These are phyloP conservation scores for Spodoptera picta DNA, from an alignment of 2,888 invertebrate genomes.

Conservation along the genomic window DNA sequence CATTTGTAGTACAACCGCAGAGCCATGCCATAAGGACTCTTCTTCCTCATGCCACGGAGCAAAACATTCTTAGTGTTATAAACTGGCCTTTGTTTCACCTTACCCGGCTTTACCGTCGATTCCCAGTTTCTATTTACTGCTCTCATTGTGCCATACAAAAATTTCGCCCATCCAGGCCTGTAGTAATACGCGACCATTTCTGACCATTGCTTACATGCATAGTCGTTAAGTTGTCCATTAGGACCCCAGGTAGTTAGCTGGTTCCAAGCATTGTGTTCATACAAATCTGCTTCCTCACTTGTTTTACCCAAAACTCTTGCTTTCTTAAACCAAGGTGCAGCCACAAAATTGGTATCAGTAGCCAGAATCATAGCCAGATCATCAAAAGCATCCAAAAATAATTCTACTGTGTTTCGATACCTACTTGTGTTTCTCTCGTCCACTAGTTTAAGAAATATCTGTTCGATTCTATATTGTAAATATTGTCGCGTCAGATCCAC, in stretches of 20 bases:
- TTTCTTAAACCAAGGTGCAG: conserved; percentile 63
- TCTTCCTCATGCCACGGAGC: background rate
- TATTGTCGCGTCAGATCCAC: conserved; percentile 96
- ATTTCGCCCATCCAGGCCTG: conserved; percentile 92
- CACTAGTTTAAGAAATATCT: conserved; percentile 89
- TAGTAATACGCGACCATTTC: conserved; percentile 91
- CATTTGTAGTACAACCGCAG: conserved; percentile 13
- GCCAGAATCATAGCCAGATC: conserved; percentile 72
- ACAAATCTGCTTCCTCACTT: conserved; percentile 61
- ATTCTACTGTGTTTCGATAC: conserved; percentile 67
- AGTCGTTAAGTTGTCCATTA: conserved; percentile 95
- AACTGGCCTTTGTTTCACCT: background rate
- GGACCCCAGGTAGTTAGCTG: conserved; percentile 98
- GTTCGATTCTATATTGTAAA: conserved; percentile 90
- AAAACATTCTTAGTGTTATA: background rate
- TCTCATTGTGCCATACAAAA: conserved; percentile 89
- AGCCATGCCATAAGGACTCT: conserved; percentile 1
- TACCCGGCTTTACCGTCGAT: background rate
- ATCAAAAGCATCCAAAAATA: conserved; percentile 72
- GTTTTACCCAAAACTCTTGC: conserved; percentile 58
- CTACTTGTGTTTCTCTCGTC: conserved; percentile 65
- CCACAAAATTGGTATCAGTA: conserved; percentile 66
- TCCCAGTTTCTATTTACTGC: conserved; percentile 72
- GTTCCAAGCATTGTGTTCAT: conserved; percentile 93
- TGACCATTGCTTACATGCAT: conserved; percentile 97